Conservation (phyloP, 2,888 invertebrate species). For the Autographa pulchrina region DNA sequence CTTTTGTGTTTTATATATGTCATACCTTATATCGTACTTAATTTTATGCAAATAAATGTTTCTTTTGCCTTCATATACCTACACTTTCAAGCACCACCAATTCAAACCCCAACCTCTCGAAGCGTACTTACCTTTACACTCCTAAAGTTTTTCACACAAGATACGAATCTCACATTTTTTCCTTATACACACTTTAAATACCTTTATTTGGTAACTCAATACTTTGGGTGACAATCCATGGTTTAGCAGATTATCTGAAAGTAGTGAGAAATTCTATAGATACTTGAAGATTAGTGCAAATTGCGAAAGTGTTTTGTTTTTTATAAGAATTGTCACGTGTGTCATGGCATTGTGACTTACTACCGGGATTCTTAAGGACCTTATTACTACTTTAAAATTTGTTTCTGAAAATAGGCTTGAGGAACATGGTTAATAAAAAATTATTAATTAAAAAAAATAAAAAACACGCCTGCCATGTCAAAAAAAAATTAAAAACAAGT, state of each 20-base stretch:
- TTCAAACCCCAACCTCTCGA: neutral
- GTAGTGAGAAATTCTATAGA: neutral
- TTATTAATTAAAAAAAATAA: too few species aligned
- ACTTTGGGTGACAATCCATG: slow-evolving; percentile 33
- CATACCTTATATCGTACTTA: too few species aligned
- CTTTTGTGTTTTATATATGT: too few species aligned
- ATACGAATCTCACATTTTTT: neutral
- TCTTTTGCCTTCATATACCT: too few species aligned
- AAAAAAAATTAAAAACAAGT: too few species aligned
- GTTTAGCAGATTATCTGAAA: slow-evolving; percentile 28
- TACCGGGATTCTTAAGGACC: neutral
- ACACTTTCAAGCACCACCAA: neutral
- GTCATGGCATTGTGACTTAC: neutral
- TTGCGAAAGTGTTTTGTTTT: slow-evolving; percentile 16
- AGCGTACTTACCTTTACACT: neutral
- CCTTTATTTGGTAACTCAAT: slow-evolving; percentile 22
- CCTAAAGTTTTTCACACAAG: neutral
- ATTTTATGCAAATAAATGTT: too few species aligned
- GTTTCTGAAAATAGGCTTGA: too few species aligned
- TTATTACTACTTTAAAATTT: too few species aligned
- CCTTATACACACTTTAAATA: neutral
- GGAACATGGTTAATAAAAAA: too few species aligned
- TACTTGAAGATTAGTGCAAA: slow-evolving; percentile 28
- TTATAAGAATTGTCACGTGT: neutral
- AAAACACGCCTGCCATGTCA: too few species aligned